Evolutionary conservation across 2,113 vertebrate species (phyloP).

Genomic region (Zosterops pallidus): DNA sequence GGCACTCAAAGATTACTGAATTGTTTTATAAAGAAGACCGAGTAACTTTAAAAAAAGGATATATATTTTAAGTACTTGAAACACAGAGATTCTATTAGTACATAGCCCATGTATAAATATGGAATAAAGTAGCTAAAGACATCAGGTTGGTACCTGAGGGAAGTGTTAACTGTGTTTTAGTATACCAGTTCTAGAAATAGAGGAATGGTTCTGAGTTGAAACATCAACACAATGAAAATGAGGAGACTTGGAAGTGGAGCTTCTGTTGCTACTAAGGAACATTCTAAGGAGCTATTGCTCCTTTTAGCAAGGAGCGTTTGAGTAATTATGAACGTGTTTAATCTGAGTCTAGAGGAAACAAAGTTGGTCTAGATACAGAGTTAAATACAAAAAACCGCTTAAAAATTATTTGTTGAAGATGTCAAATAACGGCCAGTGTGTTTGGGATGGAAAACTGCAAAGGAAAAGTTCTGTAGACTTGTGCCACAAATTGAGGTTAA

Average conservation of each 20-base stretch:
- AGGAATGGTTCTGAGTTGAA: not conserved
- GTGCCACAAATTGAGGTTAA: not conserved
- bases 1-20: not conserved
- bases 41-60: not conserved
- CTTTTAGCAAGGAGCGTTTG: not conserved
- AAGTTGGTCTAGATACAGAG: not conserved
- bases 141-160: not conserved
- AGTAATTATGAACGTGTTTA: not conserved
- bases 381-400: not conserved
- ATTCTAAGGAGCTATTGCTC: not conserved
- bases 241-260: not conserved
- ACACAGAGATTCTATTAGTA: not conserved
- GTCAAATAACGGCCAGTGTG: not conserved
- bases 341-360: not conserved
- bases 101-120: not conserved
- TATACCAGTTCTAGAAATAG: not conserved
- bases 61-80: not conserved
- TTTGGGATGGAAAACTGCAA: not conserved
- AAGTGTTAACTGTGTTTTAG: not conserved
- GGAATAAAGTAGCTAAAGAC: not conserved
- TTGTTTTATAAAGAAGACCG: not conserved
- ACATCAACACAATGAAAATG: not conserved
- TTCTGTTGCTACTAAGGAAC: not conserved
- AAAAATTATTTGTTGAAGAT: not conserved
- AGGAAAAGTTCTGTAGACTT: not conserved